These are phyloP conservation scores for Netelia fuscicornis DNA, from an alignment of 2,888 invertebrate species.

Conservation along the genomic window DNA sequence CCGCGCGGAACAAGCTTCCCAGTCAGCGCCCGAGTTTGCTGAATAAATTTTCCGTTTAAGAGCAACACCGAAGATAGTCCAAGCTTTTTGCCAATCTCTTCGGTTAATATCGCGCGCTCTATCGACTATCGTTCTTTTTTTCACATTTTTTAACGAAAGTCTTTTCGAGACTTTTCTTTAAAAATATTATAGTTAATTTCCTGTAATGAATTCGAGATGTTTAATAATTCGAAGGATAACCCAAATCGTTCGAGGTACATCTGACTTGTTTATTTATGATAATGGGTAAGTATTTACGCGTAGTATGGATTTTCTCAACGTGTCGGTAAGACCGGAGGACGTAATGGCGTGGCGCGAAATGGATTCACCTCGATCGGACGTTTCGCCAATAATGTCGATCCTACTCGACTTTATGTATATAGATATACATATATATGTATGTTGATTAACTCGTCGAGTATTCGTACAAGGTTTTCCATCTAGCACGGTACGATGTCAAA, in stretches of 20 bases:
- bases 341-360: not conserved
- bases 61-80: conserved; percentile 46
- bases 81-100: conserved; percentile 21
- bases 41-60: conserved; percentile 50
- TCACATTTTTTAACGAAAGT: not conserved
- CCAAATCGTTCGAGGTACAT: not conserved
- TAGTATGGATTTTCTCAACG: conserved; percentile 16
- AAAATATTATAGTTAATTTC: not conserved
- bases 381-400: conserved; percentile 60
- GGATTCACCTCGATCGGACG: conserved; percentile 32
- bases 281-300: not conserved
- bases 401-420: conserved; percentile 31
- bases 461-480: too few species aligned
- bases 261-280: not conserved
- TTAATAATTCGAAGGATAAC: not conserved
- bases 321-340: conserved; percentile 45
- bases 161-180: not conserved
- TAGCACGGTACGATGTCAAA: too few species aligned
- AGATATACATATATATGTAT: not conserved
- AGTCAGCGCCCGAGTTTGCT: conserved; percentile 50
- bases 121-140: not conserved
- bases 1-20: conserved; percentile 32
- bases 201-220: not conserved
- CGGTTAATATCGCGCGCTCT: conserved; percentile 9
- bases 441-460: not conserved